Evolutionary conservation across 2,888 invertebrate genomes (phyloP).

Genomic region (Pharmacophagus antenor): DNA sequence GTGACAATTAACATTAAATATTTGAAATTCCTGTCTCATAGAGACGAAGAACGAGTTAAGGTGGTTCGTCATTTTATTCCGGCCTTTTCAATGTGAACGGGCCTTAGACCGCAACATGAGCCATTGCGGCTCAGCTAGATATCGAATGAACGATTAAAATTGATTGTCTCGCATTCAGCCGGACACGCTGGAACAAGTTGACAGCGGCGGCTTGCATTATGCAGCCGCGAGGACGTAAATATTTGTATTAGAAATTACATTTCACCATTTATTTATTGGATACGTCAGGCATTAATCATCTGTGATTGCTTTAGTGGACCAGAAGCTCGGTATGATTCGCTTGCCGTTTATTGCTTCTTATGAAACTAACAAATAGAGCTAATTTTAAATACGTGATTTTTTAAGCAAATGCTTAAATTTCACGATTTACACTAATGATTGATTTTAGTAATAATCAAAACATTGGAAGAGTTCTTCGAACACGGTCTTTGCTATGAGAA

Average conservation of each 20-base stretch:
- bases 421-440: no score
- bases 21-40: no score
- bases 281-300: conserved; percentile 26
- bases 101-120: conserved; percentile 15
- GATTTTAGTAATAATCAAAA: no score
- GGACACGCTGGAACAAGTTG: conserved; percentile 23
- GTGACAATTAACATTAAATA: no score
- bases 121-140: conserved; percentile 24
- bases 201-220: conserved; percentile 25
- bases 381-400: no score
- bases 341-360: conserved; percentile 2
- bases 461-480: no score
- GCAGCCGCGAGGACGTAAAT: conserved; percentile 23
- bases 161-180: conserved; percentile 23
- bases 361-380: no score
- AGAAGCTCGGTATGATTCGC: conserved; percentile 1
- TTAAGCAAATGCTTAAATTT: no score
- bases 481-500: no score
- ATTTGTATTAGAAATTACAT: conserved; percentile 31
- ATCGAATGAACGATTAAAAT: conserved; percentile 31
- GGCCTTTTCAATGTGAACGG: background rate
- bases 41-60: no score
- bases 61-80: no score
- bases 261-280: conserved; percentile 30
- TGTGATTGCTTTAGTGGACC: conserved; percentile 19